phyloP scores from a whole-genome alignment of 2,797 vertebrate species.

The Sebastes nivosus region DNA sequence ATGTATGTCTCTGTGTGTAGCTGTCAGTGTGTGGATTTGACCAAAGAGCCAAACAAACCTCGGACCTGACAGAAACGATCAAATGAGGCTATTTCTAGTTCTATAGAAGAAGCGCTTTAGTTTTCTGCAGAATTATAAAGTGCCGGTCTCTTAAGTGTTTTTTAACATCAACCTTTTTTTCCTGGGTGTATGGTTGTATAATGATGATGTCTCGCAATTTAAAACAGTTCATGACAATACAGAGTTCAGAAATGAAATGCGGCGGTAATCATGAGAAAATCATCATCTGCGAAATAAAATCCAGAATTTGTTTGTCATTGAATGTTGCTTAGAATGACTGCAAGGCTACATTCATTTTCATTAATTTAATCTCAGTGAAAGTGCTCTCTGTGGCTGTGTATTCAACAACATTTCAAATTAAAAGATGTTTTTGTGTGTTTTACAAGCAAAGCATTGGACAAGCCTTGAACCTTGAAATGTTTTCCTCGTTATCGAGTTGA shows the following conservation, averaged over 20 bases:
- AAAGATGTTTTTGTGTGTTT: constrained; percentile 5
- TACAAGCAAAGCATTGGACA: neutral
- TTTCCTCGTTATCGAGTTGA: neutral
- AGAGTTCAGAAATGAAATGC: neutral
- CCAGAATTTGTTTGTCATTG: neutral
- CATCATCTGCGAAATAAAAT: neutral
- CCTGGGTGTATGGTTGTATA: neutral
- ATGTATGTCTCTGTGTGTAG: neutral
- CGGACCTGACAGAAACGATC: constrained; percentile 38
- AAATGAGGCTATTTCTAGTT: constrained; percentile 1
- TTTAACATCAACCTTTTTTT: neutral
- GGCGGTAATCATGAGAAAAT: neutral
- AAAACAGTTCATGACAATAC: neutral
- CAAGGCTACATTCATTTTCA: constrained; percentile 14
- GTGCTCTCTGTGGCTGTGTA: neutral
- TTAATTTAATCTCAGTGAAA: neutral
- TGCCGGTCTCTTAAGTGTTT: neutral
- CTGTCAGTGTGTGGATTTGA: constrained; percentile 16
- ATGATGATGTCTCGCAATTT: neutral
- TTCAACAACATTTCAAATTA: constrained; percentile 13
- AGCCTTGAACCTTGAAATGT: constrained; percentile 17
- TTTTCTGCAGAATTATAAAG: constrained; percentile 13
- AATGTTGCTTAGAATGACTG: neutral
- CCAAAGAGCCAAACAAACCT: constrained; percentile 24
- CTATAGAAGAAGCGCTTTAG: constrained; percentile 28